Base-by-base conservation (phyloP, 2,888 invertebrate genomes). In the Cactoblastis cactorum region DNA sequence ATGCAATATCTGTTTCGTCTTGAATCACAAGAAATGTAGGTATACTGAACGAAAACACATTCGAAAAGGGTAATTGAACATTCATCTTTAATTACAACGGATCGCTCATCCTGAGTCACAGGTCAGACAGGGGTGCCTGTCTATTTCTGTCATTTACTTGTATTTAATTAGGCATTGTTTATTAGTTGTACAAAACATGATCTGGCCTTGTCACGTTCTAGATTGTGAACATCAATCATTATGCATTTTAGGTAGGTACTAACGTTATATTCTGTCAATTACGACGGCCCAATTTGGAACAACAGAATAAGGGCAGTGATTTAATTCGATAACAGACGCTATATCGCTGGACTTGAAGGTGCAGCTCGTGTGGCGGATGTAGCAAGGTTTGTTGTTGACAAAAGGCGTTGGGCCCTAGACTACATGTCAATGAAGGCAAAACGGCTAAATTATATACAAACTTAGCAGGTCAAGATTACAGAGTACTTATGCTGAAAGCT, bases 201-300 rank as follows among this genome's bases (percentile, higher is more conserved):
- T 73, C 67, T 79, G 77, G 72, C 82, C 84, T 84, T 84, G 82
- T 77, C 78, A 71, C 56, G 63, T 61, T 71, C 61, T 64, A 74
- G 74, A 81, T 80, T 74, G 64, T 61, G 53, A 55, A 62, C 65
- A 74, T 80, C 73, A 77, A 78, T 80, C 81, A 78, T 61, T n/a
- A 65, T 60, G 61, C 61, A 71, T 70, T 74, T 75, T 69, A 70
- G 64, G 67, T 69, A 70, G 64, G 67, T 64, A 63, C 63, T 64
- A 69, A 57, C 52, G 17, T 28, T 60, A 56, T 63, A 66, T 69
- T 72, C 67, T 67, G 69, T 71, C 74, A 73, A 70, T 62, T 62
- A 65, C 55, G 56, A 59, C 69, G 69, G 53, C 66, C 72, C 59
- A 68, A 75, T 74, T 75, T 60, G 54, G 45, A 55, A 55, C 51